Conservation (phyloP, 1,140 invertebrate species). For the Eubasilissa regina region DNA sequence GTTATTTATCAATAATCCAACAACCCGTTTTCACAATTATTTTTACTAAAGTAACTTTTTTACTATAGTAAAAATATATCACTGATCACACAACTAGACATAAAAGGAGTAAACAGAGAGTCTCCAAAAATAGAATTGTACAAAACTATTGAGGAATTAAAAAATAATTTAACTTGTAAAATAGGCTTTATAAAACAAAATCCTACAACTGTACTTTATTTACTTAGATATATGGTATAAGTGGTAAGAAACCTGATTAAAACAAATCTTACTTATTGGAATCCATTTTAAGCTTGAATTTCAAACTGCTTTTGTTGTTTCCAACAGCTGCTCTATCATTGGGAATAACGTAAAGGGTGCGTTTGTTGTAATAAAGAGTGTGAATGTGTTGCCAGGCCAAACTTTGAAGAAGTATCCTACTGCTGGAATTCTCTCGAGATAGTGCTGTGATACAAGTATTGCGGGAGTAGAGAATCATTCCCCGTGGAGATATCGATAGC, state of each 20-base stretch:
- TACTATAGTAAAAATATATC: too few species aligned
- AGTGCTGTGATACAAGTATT: constrained; percentile 64
- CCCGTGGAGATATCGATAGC: constrained; percentile 74
- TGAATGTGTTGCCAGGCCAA: constrained; percentile 81
- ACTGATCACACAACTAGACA: too few species aligned
- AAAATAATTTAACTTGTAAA: too few species aligned
- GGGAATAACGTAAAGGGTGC: constrained; percentile 77
- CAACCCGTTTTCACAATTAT: too few species aligned
- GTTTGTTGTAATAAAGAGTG: constrained; percentile 83
- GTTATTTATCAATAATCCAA: too few species aligned
- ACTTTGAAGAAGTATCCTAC: constrained; percentile 69
- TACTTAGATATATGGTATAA: too few species aligned
- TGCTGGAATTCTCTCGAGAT: constrained; percentile 61
- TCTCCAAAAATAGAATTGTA: too few species aligned
- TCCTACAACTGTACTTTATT: too few species aligned
- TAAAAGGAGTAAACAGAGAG: too few species aligned
- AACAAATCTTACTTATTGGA: constrained; percentile 78
- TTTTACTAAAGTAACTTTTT: too few species aligned
- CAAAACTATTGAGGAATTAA: too few species aligned
- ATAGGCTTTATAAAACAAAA: too few species aligned
- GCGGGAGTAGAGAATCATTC: constrained; percentile 73
- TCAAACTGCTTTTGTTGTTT: constrained; percentile 76
- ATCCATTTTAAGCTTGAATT: constrained; percentile 83
- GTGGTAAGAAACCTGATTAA: not conserved
- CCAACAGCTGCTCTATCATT: constrained; percentile 72